Percentiles rank a stretch among this genome's conserved stretches.
Conservation (phyloP, 1,140 invertebrate species). For the Drosophila ogumai region DNA sequence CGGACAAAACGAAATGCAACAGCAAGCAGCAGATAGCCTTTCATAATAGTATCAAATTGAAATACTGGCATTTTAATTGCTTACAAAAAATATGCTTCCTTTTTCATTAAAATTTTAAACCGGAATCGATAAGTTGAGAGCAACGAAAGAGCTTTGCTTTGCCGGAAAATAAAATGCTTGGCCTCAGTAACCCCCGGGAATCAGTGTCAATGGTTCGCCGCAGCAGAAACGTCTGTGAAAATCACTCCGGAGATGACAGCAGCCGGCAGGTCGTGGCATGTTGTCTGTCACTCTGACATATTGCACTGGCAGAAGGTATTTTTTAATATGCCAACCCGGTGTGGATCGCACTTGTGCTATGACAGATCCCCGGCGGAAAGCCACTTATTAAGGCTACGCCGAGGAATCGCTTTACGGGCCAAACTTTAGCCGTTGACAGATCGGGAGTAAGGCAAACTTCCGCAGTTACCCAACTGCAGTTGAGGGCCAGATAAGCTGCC, state of each 20-base stretch:
- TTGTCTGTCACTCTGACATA: slow-evolving; percentile 36
- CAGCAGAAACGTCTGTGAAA: slow-evolving; percentile 27
- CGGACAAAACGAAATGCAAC: slow-evolving; percentile 3
- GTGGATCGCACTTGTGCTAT: slow-evolving; percentile 24
- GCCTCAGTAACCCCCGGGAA: slow-evolving; percentile 17
- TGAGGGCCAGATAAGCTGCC: slow-evolving; percentile 21
- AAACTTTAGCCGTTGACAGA: slow-evolving; percentile 33
- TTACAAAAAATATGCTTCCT: slow-evolving; percentile 34
- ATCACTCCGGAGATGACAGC: slow-evolving; percentile 37
- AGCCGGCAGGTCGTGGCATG: slow-evolving; percentile 25
- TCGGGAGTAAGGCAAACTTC: background rate
- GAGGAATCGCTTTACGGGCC: slow-evolving; percentile 2
- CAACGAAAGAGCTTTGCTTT: background rate
- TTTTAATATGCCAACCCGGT: slow-evolving; percentile 37
- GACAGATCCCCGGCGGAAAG: slow-evolving; percentile 13
- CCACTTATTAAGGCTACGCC: slow-evolving; percentile 10
- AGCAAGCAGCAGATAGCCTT: slow-evolving; percentile 18
- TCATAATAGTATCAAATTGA: slow-evolving; percentile 59
- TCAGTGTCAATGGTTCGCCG: slow-evolving; percentile 42
- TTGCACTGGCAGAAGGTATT: slow-evolving; percentile 33
- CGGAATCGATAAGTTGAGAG: slow-evolving; percentile 18
- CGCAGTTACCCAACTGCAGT: slow-evolving; percentile 7
- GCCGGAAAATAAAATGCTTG: slow-evolving; percentile 13
- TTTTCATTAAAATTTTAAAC: slow-evolving; percentile 14
- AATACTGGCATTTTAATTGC: slow-evolving; percentile 59